Percentiles rank a stretch among this genome's conserved stretches.
Evolutionary conservation across 2,888 invertebrate genomes (phyloP).

Genomic region (Phyllotreta cruciferae): DNA sequence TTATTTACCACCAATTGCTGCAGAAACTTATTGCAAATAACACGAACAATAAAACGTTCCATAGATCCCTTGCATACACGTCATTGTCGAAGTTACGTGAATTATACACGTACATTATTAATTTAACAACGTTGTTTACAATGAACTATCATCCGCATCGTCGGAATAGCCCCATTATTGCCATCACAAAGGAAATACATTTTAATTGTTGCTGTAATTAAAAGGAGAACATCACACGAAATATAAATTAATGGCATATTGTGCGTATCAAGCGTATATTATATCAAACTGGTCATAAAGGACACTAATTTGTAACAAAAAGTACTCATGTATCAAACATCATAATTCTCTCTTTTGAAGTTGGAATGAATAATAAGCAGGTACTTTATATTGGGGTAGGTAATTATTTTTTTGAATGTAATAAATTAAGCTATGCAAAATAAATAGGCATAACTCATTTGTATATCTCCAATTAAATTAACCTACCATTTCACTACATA

Average conservation of each 20-base stretch:
- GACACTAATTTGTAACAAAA: neutral
- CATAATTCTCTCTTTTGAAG: neutral
- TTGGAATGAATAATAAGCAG: too few species aligned
- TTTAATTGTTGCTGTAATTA: constrained; percentile 20
- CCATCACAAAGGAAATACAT: constrained; percentile 12
- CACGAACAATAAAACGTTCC: neutral
- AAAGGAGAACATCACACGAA: constrained; percentile 8
- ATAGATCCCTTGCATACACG: neutral
- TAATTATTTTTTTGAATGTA: too few species aligned
- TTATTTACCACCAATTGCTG: too few species aligned
- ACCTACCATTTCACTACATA: too few species aligned
- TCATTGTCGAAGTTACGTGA: constrained; percentile 13
- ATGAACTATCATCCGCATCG: constrained; percentile 19
- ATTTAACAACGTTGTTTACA: constrained; percentile 16
- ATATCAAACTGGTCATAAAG: neutral
- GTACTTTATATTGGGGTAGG: too few species aligned
- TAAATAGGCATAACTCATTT: too few species aligned
- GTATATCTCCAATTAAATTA: too few species aligned
- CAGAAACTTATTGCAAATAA: too few species aligned
- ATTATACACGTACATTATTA: constrained; percentile 8
- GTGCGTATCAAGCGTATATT: neutral
- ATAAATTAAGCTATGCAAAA: too few species aligned
- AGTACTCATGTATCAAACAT: constrained; percentile 2
- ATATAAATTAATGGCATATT: constrained; percentile 4
- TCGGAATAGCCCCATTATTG: constrained; percentile 3